Base-by-base conservation (phyloP, 2,797 vertebrate genomes). In the Gila robusta region DNA sequence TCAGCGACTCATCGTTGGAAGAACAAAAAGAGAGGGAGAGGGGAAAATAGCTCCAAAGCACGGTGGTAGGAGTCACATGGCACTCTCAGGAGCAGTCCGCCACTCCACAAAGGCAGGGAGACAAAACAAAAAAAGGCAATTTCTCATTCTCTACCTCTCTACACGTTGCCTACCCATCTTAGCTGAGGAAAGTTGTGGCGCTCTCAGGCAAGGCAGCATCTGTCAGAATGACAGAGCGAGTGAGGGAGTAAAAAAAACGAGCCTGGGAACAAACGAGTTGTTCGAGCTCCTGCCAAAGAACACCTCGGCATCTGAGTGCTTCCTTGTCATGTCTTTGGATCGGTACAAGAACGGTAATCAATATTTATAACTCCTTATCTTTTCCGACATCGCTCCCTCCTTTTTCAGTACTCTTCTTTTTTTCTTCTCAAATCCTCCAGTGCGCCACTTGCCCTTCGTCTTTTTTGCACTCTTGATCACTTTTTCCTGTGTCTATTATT, bases 21-120 rank as follows among this genome's bases (percentile, higher is more conserved):
- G 47, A 16, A 4, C 78, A 88, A 41, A 82, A 72, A 86, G 87
- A 77, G 79, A 74, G 59, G 14, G 47, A 49, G 86, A 90, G 66
- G 62, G 83, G 79, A 59, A 83, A 77, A 83, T 56, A 85, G 76
- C 89, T 88, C 69, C 90, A 67, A 87, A 86, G 87, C 91, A 89
- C 91, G 90, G 88, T 73, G 86, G 73, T 86, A 90, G 88, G 87
- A 71, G 94, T 95, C 95, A 95, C 95, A 95, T 96, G 94, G 89
- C 78, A 81, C 87, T 85, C 87, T 71, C 82, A 87, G 77, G 81
- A 89, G 86, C 89, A 28, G 77, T 89, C 82, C 69, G 83, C 47
- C 72, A 81, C 85, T 89, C 85, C 87, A 81, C 59, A 87, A 83
- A 82, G 80, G 28, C 70, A 74, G 37, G 64, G 52, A 86, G 70